These are phyloP conservation scores for Heliothis subflexa DNA, from an alignment of 1,140 invertebrate species.

Conservation along the genomic window DNA sequence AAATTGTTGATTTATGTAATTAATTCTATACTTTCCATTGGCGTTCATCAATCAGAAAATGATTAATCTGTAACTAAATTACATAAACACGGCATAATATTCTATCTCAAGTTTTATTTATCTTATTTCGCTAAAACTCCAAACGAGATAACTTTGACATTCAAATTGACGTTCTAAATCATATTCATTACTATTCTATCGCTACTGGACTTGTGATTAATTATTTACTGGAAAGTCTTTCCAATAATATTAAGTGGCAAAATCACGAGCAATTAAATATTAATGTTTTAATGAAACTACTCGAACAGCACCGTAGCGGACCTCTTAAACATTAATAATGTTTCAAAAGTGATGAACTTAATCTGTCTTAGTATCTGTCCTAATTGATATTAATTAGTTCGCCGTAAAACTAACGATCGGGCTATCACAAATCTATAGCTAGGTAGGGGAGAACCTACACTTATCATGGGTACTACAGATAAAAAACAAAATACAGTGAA, in stretches of 20 bases:
- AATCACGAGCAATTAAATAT: constrained; percentile 29
- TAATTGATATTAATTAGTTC: no score
- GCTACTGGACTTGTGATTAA: constrained; percentile 18
- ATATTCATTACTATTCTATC: constrained; percentile 20
- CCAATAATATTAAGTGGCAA: constrained; percentile 13
- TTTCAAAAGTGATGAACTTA: neutral
- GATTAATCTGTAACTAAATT: neutral
- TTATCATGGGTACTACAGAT: no score
- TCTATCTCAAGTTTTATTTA: neutral
- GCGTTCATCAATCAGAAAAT: no score
- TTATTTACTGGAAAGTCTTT: constrained; percentile 7
- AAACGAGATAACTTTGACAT: constrained; percentile 18
- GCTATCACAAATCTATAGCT: no score
- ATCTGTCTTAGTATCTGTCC: no score
- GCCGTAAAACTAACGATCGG: no score
- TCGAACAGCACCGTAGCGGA: neutral
- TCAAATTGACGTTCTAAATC: constrained; percentile 14
- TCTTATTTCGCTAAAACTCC: neutral
- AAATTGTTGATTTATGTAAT: no score
- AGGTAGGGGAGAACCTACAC: no score
- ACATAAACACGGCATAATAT: neutral
- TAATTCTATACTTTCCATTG: no score
- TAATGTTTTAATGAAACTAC: neutral
- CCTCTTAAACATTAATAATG: neutral
- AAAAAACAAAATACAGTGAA: no score